Evolutionary conservation across 2,797 vertebrate genomes (phyloP).

Genomic region (Sciurus vulgaris): DNA sequence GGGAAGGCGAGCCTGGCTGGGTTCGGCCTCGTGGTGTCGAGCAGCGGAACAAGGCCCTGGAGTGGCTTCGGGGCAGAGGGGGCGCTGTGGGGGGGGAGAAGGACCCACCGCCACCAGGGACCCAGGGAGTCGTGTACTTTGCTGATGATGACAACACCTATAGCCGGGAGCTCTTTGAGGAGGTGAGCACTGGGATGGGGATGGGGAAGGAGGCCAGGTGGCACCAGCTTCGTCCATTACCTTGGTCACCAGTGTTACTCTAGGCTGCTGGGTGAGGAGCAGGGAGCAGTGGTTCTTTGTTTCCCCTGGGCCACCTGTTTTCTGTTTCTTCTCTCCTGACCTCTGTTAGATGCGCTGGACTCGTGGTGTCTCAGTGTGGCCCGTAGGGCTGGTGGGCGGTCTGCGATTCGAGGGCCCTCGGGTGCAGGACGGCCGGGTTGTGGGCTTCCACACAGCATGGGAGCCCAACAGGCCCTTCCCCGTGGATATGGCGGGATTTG

Average conservation of each 20-base stretch:
- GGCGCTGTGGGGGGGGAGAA: conserved; percentile 86
- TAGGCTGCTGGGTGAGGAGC: background rate
- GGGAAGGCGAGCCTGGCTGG: conserved; percentile 88
- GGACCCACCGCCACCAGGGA: conserved; percentile 73
- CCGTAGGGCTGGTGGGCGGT: conserved; percentile 95
- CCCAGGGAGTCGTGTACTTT: conserved; percentile 95
- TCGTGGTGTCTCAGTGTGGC: conserved; percentile 94
- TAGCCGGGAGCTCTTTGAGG: conserved; percentile 97
- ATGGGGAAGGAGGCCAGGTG: background rate
- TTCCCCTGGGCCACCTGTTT: background rate
- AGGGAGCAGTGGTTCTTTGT: background rate
- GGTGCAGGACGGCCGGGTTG: conserved; percentile 93
- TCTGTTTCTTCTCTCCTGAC: conserved; percentile 55
- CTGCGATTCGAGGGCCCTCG: conserved; percentile 94
- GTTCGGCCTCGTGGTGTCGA: conserved; percentile 89
- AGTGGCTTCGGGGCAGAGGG: conserved; percentile 89
- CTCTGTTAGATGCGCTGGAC: conserved; percentile 93
- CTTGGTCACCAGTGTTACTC: background rate
- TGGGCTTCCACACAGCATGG: conserved; percentile 96
- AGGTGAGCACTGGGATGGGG: conserved; percentile 88
- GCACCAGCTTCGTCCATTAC: background rate
- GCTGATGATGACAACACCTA: conserved; percentile 99
- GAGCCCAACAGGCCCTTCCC: conserved; percentile 95
- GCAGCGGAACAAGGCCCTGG: conserved; percentile 90
- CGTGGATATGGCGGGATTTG: conserved; percentile 96